These are phyloP conservation scores for Crossoptilon crossoptilon DNA, from an alignment of 2,797 vertebrate genomes.

Conservation along the genomic window DNA sequence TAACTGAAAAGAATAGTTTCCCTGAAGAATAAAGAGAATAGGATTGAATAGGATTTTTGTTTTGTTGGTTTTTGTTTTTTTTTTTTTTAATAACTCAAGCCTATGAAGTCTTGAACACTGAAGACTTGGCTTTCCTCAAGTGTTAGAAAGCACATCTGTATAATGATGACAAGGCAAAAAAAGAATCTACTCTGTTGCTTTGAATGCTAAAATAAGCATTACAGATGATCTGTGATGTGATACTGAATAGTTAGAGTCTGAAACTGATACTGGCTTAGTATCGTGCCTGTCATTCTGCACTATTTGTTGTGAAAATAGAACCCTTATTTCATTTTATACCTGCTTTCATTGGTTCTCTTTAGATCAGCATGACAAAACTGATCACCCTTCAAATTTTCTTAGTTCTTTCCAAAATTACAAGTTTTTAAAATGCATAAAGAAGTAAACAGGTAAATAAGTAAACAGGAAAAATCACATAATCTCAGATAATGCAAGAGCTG, in stretches of 20 bases:
- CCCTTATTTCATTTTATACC: not conserved
- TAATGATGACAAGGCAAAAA: not conserved
- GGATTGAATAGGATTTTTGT: not conserved
- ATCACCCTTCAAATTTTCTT: not conserved
- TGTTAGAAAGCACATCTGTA: not conserved
- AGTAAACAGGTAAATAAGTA: not conserved
- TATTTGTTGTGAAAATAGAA: not conserved
- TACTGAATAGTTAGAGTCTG: conserved; percentile 25
- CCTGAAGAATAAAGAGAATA: not conserved
- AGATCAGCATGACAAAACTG: not conserved
- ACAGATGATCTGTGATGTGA: not conserved
- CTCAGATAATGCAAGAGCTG: not conserved
- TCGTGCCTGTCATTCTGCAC: not conserved
- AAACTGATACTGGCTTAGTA: not conserved
- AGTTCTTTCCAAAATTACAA: not conserved
- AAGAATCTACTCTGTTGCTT: not conserved
- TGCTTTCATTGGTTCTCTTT: not conserved
- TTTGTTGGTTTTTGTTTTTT: not conserved
- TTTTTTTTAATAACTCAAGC: not conserved
- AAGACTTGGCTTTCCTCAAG: not conserved
- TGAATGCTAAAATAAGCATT: not conserved
- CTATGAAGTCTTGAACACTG: not conserved
- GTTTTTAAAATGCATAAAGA: not conserved
- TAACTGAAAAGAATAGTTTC: not conserved
- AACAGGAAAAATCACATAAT: not conserved